Base-by-base conservation (phyloP, 2,888 invertebrate genomes). In the Oegoconia quadripuncta region DNA sequence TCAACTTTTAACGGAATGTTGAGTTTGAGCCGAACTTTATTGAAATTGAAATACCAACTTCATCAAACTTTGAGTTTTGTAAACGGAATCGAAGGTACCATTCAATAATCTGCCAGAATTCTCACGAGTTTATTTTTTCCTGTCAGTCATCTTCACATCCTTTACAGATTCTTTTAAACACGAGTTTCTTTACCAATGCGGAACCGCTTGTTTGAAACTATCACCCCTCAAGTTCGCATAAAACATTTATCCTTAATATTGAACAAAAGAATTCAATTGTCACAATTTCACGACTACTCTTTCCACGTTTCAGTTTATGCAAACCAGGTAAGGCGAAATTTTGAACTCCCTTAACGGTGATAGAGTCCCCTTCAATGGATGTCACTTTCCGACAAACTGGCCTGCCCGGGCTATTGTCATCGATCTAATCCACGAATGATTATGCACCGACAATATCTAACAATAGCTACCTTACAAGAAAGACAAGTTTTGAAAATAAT, bases 401-500 rank as follows among this genome's bases (percentile, higher is more conserved):
- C 61, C 64, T 59, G 56, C 63, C 60, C 53, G 54, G 46, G 52
- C 62, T 51, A 74, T 81, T 80, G 77, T 81, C 61, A 53, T 44
- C 49, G 44, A 59, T 72, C 70, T 77, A 74, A 76, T 75, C 71
- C 74, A 74, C 61, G 64, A 68, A 71, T 72, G 74, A 80, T 80
- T 77, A 78, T 79, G 73, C 76, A 74, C 58, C 63, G 68, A 78
- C 67, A 69, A 59, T 65, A 53, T 58, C 49, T 46, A 47, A 73
- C 73, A 76, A 80, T 69, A 58, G 60, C 39, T 46, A 50, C 48
- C 55, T 64, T 61, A 66, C 71, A 70, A 72, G 73, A 72, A 74
- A 68, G 64, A 80, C 82, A 66, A 74, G 80, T 82, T 81, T 74
- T 61, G 49, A 44, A 63, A 67, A 80, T 77, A 81, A 80, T 69